phyloP scores from a whole-genome alignment of 2,113 vertebrate genomes.

The Perca schrenkii region DNA sequence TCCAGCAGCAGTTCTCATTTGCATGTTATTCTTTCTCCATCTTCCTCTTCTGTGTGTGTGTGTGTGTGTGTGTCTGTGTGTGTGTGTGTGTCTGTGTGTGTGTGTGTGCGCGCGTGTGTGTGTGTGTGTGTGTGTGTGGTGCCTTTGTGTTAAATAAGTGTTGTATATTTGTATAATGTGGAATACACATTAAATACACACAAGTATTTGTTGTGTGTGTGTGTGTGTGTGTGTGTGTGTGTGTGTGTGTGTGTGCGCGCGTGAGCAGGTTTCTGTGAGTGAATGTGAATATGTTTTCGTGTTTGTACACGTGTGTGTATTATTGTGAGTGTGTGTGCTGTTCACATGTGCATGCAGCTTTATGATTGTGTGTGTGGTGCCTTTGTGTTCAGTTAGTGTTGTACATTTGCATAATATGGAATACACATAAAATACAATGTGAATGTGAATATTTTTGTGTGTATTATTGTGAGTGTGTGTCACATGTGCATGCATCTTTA shows the following conservation, averaged over 20 bases:
- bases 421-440: too few species aligned
- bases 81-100: neutral
- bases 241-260: neutral
- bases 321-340: neutral
- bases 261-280: neutral
- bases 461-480: too few species aligned
- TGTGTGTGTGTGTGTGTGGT: neutral
- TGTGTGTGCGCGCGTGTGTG: neutral
- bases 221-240: neutral
- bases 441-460: too few species aligned
- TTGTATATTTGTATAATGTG: slow-evolving; percentile 44
- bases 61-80: neutral
- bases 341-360: too few species aligned
- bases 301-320: neutral
- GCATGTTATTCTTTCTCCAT: neutral
- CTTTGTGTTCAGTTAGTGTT: too few species aligned
- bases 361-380: too few species aligned
- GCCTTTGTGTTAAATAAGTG: slow-evolving; percentile 15
- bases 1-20: slow-evolving; percentile 3
- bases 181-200: neutral
- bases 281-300: neutral
- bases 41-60: neutral
- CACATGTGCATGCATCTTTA: too few species aligned
- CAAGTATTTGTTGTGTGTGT: neutral
- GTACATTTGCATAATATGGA: too few species aligned